A percentile compares a stretch with the other conserved stretches of the same genome.
Conservation (phyloP, 2,888 invertebrate species). For the Drosophila nr. perissopoda region DNA sequence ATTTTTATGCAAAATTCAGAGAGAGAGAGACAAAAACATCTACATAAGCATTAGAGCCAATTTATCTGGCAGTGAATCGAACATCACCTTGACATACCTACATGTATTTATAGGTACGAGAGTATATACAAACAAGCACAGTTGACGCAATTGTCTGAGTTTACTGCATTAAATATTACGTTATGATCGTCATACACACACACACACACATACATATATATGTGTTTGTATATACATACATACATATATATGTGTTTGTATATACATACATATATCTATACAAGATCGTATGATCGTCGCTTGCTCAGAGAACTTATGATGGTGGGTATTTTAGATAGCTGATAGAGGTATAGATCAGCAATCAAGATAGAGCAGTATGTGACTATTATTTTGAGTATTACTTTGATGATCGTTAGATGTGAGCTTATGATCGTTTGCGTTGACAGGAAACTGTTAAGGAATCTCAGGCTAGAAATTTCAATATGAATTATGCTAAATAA, state of each 20-base stretch:
- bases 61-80: conserved; percentile 59
- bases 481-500: not conserved
- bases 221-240: not conserved
- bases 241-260: not conserved
- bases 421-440: not conserved
- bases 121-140: conserved; percentile 44
- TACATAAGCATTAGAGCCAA: conserved; percentile 54
- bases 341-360: not conserved
- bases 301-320: conserved; percentile 2
- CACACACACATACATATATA: not conserved
- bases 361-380: not conserved
- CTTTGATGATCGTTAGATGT: not conserved
- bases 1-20: conserved; percentile 56
- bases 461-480: not conserved
- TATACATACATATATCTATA: not conserved
- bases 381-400: not conserved
- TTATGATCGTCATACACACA: conserved; percentile 12
- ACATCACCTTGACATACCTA: conserved; percentile 81
- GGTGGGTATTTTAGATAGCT: not conserved
- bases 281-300: conserved; percentile 27
- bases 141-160: conserved; percentile 57
- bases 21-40: conserved; percentile 26
- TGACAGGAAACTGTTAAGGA: not conserved
- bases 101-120: conserved; percentile 51
- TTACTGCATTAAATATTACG: conserved; percentile 27